Conservation (phyloP, 2,797 vertebrate species). For the Macropodus opercularis region DNA sequence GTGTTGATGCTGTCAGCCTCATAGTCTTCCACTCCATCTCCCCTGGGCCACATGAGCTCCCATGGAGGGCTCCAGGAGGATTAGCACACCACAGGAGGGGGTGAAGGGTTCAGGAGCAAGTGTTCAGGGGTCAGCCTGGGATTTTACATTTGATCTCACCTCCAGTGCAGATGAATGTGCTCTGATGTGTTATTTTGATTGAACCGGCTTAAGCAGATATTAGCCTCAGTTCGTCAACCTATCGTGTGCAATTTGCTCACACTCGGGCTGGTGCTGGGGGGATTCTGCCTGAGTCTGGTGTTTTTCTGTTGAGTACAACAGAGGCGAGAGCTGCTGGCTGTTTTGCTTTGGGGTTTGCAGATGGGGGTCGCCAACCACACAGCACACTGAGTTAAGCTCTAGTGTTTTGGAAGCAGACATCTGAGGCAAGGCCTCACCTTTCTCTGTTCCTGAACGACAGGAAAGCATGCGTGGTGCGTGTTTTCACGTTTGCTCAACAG, state of each 20-base stretch:
- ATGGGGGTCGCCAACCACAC: conserved; percentile 30
- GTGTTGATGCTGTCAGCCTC: conserved; percentile 81
- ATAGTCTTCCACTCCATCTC: conserved; percentile 71
- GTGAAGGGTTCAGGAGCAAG: conserved; percentile 66
- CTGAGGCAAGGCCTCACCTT: conserved; percentile 16
- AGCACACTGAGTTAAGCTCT: conserved; percentile 20
- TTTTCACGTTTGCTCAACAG: conserved; percentile 50
- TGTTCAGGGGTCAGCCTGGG: conserved; percentile 68
- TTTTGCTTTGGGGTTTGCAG: conserved; percentile 43
- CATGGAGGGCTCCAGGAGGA: conserved; percentile 60
- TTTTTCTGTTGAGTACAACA: conserved; percentile 34
- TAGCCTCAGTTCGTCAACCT: conserved; percentile 44
- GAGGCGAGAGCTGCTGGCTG: conserved; percentile 35
- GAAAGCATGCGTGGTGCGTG: conserved; percentile 21
- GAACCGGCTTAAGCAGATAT: conserved; percentile 37
- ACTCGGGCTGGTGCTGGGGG: conserved; percentile 18
- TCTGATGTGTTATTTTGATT: conserved; percentile 61
- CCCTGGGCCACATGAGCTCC: conserved; percentile 61
- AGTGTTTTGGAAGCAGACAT: conserved; percentile 26
- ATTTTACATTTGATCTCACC: conserved; percentile 69
- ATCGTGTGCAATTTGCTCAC: conserved; percentile 51
- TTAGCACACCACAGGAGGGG: conserved; percentile 69
- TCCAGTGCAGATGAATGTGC: conserved; percentile 53
- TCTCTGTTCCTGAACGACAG: conserved; percentile 19
- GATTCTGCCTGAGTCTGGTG: conserved; percentile 38